phyloP scores from a whole-genome alignment of 2,888 invertebrate genomes.

The Polymixis flavicincta region DNA sequence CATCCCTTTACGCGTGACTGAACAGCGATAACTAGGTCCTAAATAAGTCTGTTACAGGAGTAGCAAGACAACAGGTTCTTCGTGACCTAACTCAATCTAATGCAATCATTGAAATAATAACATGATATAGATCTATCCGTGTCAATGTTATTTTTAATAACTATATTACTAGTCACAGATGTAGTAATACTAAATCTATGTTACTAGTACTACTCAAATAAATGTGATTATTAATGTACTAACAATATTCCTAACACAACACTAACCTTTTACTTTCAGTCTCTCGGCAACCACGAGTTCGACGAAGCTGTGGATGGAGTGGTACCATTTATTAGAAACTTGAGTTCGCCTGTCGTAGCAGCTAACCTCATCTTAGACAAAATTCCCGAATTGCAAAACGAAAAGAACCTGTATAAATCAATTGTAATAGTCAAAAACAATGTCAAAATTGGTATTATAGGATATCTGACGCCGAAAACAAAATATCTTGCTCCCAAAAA shows the following conservation, averaged over 20 bases:
- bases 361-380: conserved; percentile 93
- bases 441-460: conserved; percentile 88
- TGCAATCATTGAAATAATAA: background rate
- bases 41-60: background rate
- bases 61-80: background rate
- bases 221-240: conserved; percentile 11
- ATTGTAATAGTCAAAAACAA: conserved; percentile 91
- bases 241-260: conserved; percentile 49
- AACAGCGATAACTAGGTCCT: background rate
- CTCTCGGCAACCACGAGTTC: conserved; percentile 98
- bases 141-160: background rate
- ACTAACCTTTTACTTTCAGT: conserved; percentile 89
- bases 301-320: conserved; percentile 94
- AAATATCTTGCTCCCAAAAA: conserved; percentile 90
- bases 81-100: conserved; percentile 4
- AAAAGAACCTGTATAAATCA: conserved; percentile 91
- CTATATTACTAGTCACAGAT: too few relatives aligned
- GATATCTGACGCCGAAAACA: conserved; percentile 94
- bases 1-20: conserved; percentile 3
- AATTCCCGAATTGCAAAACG: conserved; percentile 91
- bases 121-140: background rate
- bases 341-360: conserved; percentile 94
- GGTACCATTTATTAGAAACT: conserved; percentile 93
- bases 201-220: background rate
- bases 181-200: too few relatives aligned